Base-by-base conservation (phyloP, 2,888 invertebrate species). In the Pachycephus smyrnensis region DNA sequence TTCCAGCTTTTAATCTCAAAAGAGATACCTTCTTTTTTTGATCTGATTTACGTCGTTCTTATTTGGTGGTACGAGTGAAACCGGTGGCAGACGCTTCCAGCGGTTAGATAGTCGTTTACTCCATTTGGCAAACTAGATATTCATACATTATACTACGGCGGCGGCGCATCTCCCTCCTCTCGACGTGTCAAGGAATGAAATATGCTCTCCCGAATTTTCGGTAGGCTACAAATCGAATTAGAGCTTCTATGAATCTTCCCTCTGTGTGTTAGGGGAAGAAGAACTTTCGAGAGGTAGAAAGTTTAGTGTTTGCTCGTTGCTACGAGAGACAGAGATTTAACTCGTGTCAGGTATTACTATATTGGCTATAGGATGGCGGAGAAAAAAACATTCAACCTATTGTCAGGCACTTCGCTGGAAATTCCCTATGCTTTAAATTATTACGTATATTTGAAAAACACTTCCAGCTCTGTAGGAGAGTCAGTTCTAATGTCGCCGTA, bases 141-240 rank as follows among this genome's bases (percentile, higher is more conserved):
- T 76, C 76, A n/a, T 73, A n/a, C 71, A 73, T 36, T 73, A 76
- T 73, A 9, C 33, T 35, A 33, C 71, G 11, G 74, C 30, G 55
- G 55, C 55, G 15, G 55, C 55, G 55, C 23, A 9, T 55, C 55
- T 55, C 55, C 23, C 55, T 23, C 11, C 55, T 23, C 32, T 76
- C 76, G 71, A 76, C 30, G 76, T 76, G 76, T 76, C 76, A 77
- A 73, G 79, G 79, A 83, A 84, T 83, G 81, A 80, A 81, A 82
- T 84, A 84, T 79, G 80, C 79, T 82, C 81, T 81, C 79, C 79
- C 81, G 82, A 85, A 87, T 87, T 86, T 86, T 84, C 82, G 82
- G 82, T 84, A 79, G 81, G 80, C 82, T 83, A 83, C 85, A 83
- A 87, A 87, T 87, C 86, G 87, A 87, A 86, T 84, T 84, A 87